Evolutionary conservation across 2,113 vertebrate genomes (phyloP).

Genomic region (Poeciliopsis retropinna): DNA sequence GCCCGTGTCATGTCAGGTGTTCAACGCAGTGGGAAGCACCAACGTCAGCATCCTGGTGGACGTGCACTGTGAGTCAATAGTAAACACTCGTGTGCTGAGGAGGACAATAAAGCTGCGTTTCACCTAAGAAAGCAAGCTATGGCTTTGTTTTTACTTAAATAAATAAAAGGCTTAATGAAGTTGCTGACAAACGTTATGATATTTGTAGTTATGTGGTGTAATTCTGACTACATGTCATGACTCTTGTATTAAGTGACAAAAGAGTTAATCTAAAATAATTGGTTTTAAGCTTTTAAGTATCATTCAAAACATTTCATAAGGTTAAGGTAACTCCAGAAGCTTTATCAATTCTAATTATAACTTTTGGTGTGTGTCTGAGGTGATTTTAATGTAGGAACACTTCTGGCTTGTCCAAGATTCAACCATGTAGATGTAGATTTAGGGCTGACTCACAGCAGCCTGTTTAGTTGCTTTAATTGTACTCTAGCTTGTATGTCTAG

Average conservation of each 20-base stretch:
- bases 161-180: background rate
- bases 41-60: slow-evolving; percentile 98
- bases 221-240: background rate
- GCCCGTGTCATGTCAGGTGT: slow-evolving; percentile 95
- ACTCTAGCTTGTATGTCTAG: no score
- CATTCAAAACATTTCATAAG: no score
- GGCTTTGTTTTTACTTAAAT: background rate
- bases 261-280: background rate
- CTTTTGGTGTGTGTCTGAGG: no score
- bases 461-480: no score
- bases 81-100: background rate
- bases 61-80: slow-evolving; percentile 88
- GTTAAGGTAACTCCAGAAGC: no score
- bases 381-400: no score
- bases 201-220: background rate
- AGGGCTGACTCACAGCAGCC: no score
- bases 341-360: no score
- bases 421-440: no score
- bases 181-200: background rate
- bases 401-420: no score
- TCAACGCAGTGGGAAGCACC: slow-evolving; percentile 94
- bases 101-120: background rate
- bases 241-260: background rate
- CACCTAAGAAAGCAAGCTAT: background rate
- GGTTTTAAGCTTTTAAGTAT: no score